Conservation (phyloP, 2,888 invertebrate species). For the Cosmopolites sordidus region DNA sequence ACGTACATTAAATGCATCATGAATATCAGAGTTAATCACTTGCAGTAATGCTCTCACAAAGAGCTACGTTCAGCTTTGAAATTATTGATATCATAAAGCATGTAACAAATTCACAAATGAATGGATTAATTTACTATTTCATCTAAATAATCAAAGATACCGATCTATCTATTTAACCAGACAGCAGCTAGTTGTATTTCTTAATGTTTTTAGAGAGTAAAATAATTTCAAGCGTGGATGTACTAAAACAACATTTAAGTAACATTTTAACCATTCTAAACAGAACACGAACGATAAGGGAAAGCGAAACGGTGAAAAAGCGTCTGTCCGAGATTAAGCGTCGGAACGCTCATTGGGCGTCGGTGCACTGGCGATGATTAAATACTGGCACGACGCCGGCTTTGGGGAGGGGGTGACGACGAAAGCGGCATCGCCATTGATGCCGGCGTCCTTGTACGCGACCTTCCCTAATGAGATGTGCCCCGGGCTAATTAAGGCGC, state of each 20-base stretch:
- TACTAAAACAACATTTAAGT: not conserved
- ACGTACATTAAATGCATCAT: too few species aligned
- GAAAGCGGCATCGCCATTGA: not conserved
- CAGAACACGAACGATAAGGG: not conserved
- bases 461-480: constrained; percentile 28
- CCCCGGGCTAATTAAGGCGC: constrained; percentile 25
- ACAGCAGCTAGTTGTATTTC: too few species aligned
- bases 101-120: too few species aligned
- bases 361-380: constrained; percentile 2
- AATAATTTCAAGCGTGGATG: too few species aligned
- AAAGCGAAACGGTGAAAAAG: not conserved
- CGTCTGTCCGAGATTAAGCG: constrained; percentile 7
- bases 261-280: not conserved
- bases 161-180: too few species aligned
- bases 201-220: too few species aligned
- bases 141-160: too few species aligned
- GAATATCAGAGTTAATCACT: too few species aligned
- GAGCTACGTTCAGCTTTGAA: too few species aligned
- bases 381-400: constrained; percentile 7
- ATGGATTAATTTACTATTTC: too few species aligned
- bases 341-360: constrained; percentile 16
- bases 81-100: too few species aligned
- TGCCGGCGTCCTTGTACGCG: constrained; percentile 24
- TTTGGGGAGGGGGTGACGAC: constrained; percentile 2
- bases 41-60: too few species aligned